These are phyloP conservation scores for Labeo rohita DNA, from an alignment of 2,113 vertebrate genomes.

Conservation along the genomic window DNA sequence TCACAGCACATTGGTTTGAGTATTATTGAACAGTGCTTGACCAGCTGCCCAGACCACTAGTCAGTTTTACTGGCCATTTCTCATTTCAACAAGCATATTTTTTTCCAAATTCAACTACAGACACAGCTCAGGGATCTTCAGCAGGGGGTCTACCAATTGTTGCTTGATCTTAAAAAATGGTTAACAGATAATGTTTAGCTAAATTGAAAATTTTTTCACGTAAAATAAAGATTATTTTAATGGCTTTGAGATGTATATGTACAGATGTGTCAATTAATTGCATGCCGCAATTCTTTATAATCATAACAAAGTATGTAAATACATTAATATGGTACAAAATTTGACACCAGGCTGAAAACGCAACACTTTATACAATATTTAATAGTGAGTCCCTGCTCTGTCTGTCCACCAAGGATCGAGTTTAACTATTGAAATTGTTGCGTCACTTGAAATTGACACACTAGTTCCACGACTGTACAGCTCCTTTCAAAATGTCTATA, in stretches of 20 bases:
- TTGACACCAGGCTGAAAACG: not conserved
- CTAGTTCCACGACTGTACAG: not conserved
- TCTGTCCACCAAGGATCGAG: not conserved
- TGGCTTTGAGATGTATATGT: not conserved
- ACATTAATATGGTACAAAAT: no score
- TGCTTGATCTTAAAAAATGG: not conserved
- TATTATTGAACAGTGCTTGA: constrained; percentile 27
- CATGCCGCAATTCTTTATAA: no score
- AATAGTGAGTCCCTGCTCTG: not conserved
- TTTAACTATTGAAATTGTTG: not conserved
- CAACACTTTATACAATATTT: not conserved
- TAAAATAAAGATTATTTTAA: not conserved
- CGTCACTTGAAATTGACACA: not conserved
- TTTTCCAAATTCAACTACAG: not conserved
- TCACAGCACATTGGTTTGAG: constrained; percentile 27
- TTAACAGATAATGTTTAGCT: not conserved
- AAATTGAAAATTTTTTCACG: not conserved
- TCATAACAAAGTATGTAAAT: no score
- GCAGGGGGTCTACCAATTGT: not conserved
- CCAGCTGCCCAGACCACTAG: constrained; percentile 18
- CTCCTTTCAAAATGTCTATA: not conserved
- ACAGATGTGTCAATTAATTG: not conserved
- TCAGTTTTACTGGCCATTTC: not conserved
- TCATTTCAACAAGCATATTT: not conserved
- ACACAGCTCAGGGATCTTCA: not conserved